Percentiles rank a stretch among this genome's conserved stretches.
Evolutionary conservation across 35 echinoderm and acorn worm genomes (phyloP).

Genomic region (Ophioderma brevispina): DNA sequence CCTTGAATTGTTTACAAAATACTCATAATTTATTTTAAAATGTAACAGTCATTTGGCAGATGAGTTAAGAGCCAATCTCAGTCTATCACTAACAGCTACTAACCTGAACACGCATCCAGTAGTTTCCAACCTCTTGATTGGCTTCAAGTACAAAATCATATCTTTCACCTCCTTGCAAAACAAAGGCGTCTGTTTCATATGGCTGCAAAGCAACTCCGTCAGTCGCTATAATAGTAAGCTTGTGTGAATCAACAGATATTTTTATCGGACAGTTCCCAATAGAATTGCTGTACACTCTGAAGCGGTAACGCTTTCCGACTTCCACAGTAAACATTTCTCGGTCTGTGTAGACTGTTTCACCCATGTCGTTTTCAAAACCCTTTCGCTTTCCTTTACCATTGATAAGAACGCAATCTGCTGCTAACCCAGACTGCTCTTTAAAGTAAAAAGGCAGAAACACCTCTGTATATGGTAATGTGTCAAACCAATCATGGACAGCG

Average conservation of each 20-base stretch:
- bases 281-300: constrained; percentile 82
- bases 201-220: constrained; percentile 75
- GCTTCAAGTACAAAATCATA: constrained; percentile 69
- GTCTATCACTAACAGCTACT: no score
- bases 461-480: no score
- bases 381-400: constrained; percentile 77
- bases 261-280: constrained; percentile 56
- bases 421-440: no score
- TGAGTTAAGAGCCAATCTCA: no score
- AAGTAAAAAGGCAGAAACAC: no score
- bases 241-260: constrained; percentile 76
- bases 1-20: constrained; percentile 70
- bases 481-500: constrained; percentile 75
- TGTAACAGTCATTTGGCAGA: no score
- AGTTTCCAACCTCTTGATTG: constrained; percentile 47
- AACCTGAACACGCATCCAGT: constrained; percentile 67
- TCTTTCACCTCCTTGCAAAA: constrained; percentile 75
- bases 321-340: constrained; percentile 44
- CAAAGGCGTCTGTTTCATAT: constrained; percentile 42
- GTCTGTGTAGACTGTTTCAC: constrained; percentile 15
- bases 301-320: constrained; percentile 64
- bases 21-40: no score
- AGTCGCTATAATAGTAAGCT: constrained; percentile 72
- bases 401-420: constrained; percentile 67
- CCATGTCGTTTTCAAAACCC: not conserved